These are phyloP conservation scores for Dendrolimus houi DNA, from an alignment of 2,888 invertebrate species.

Conservation along the genomic window DNA sequence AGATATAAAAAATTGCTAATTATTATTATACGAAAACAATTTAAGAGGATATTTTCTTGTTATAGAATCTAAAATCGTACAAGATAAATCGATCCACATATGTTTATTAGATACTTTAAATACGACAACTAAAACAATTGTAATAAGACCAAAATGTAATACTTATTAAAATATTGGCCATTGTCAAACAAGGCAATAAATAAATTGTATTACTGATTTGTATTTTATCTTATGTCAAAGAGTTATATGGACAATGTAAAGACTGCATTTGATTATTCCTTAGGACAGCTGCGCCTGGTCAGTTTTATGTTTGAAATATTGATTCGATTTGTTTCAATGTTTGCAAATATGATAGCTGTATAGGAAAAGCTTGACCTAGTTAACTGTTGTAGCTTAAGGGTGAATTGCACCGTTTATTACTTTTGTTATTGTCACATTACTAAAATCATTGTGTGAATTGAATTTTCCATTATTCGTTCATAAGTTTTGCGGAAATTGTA, in stretches of 20 bases:
- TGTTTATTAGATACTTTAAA: neutral
- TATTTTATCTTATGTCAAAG: slow-evolving; percentile 5
- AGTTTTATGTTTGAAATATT: slow-evolving; percentile 15
- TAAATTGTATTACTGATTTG: neutral
- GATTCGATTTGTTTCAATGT: slow-evolving; percentile 12
- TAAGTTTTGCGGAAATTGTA: no score
- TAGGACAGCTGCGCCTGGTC: slow-evolving; percentile 11
- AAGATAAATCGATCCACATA: neutral
- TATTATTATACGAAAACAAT: no score
- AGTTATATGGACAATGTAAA: slow-evolving; percentile 7
- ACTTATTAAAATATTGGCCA: neutral
- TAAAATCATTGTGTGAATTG: no score
- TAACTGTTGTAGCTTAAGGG: neutral
- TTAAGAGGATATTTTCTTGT: no score
- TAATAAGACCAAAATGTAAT: neutral
- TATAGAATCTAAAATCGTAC: neutral
- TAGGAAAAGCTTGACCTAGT: slow-evolving; percentile 1
- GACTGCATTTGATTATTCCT: slow-evolving; percentile 8
- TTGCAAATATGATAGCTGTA: slow-evolving; percentile 9
- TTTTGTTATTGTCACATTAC: no score
- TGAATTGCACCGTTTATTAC: no score
- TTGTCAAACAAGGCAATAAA: neutral
- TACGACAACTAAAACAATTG: neutral
- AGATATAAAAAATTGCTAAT: no score
- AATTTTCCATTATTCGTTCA: no score